phyloP scores from a whole-genome alignment of 2,888 invertebrate genomes.

The Tigriopus californicus region DNA sequence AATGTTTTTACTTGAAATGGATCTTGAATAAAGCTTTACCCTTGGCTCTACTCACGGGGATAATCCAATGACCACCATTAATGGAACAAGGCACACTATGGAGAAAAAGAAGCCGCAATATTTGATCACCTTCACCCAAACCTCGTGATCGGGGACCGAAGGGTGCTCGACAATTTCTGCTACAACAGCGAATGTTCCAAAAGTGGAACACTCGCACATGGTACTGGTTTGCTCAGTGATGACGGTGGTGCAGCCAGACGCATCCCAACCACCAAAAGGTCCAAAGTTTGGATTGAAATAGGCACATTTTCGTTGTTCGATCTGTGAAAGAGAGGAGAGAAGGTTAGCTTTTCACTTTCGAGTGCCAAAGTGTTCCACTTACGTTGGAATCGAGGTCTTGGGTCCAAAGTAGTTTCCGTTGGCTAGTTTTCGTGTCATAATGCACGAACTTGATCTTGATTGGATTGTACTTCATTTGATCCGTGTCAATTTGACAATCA shows the following conservation, averaged over 20 bases:
- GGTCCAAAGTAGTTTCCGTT: slow-evolving; percentile 12
- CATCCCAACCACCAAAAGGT: slow-evolving; percentile 19
- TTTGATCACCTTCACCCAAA: slow-evolving; percentile 21
- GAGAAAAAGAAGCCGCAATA: slow-evolving; percentile 21
- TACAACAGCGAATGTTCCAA: slow-evolving; percentile 19
- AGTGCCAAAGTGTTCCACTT: not conserved
- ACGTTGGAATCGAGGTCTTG: slow-evolving; percentile 8
- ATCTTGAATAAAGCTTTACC: not conserved
- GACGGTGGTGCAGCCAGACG: slow-evolving; percentile 16
- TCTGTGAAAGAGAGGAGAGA: slow-evolving; percentile 11
- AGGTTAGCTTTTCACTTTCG: too few relatives aligned
- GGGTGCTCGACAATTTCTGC: slow-evolving; percentile 15
- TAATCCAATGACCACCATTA: slow-evolving; percentile 18
- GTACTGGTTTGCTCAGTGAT: slow-evolving; percentile 17
- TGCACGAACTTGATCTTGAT: slow-evolving; percentile 3
- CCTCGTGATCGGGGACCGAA: not conserved
- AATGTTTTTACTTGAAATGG: not conserved
- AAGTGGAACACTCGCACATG: slow-evolving; percentile 18
- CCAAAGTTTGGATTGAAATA: slow-evolving; percentile 18
- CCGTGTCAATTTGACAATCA: not conserved
- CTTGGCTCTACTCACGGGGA: not conserved
- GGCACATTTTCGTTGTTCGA: slow-evolving; percentile 17
- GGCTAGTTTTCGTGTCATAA: not conserved
- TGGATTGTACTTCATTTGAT: not conserved
- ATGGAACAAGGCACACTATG: slow-evolving; percentile 19